These are phyloP conservation scores for Gnathonemus longibarbis DNA, from an alignment of 2,113 vertebrate genomes.

Conservation along the genomic window DNA sequence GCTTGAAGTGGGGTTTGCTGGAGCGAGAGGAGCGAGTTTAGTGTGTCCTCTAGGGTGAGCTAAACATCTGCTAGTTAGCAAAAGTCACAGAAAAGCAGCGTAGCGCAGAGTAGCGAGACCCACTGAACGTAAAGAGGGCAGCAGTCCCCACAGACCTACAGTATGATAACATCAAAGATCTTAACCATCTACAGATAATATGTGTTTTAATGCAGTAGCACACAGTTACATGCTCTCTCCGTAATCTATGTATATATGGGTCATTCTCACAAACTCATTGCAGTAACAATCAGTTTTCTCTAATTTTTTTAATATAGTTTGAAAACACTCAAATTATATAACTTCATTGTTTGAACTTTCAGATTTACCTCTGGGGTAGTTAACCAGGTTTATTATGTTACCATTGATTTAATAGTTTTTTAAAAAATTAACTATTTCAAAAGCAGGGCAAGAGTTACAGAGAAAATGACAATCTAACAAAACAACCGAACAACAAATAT, in stretches of 20 bases:
- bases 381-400: background rate
- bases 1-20: conserved; percentile 84
- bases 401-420: background rate
- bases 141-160: background rate
- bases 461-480: background rate
- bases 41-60: background rate
- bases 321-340: background rate
- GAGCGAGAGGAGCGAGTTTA: background rate
- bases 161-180: background rate
- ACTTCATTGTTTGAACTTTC: background rate
- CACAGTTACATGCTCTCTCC: background rate
- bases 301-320: background rate
- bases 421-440: background rate
- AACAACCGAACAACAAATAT: background rate
- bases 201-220: background rate
- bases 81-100: background rate
- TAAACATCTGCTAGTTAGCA: background rate
- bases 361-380: background rate
- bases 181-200: background rate
- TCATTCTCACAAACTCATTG: background rate
- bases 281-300: background rate
- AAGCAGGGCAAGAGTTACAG: background rate
- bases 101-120: background rate
- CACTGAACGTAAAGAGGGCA: background rate
- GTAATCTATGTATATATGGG: background rate